Conservation (phyloP, 2,797 vertebrate genomes). For the Simalia tracyae region DNA sequence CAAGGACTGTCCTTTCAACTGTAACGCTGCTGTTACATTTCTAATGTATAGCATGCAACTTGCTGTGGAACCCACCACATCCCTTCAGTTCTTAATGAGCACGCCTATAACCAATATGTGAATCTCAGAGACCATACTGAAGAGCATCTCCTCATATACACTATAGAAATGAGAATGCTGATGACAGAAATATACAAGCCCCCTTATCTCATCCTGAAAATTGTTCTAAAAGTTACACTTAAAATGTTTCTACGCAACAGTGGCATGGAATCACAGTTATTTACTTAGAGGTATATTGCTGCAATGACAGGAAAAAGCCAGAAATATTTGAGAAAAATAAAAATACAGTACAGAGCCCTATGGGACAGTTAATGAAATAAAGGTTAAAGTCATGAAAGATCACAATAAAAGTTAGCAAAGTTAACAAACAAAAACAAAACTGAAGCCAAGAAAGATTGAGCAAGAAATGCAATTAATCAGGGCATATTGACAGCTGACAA, state of each 20-base stretch:
- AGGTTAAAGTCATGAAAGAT: slow-evolving; percentile 4
- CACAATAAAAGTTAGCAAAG: slow-evolving; percentile 20
- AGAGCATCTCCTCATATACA: neutral
- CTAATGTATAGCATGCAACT: neutral
- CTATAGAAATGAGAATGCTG: neutral
- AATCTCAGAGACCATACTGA: neutral
- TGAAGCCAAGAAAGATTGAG: slow-evolving; percentile 11
- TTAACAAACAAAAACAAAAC: slow-evolving; percentile 26
- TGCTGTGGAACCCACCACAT: neutral
- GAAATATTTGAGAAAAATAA: slow-evolving; percentile 15
- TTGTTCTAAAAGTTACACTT: neutral
- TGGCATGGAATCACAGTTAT: neutral
- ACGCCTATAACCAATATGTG: neutral
- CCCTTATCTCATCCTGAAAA: neutral
- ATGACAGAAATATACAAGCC: neutral
- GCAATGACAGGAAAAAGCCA: slow-evolving; percentile 26
- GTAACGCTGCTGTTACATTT: neutral
- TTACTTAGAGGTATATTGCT: neutral
- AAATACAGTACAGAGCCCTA: slow-evolving; percentile 1
- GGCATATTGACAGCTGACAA: neutral
- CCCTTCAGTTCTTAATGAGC: neutral
- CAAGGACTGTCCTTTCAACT: neutral
- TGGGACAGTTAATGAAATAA: slow-evolving; percentile 14
- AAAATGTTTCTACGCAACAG: neutral
- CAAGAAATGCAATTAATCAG: slow-evolving; percentile 14